These are phyloP conservation scores for Odiellus spinosus DNA, from an alignment of 2,888 invertebrate species.

Conservation along the genomic window DNA sequence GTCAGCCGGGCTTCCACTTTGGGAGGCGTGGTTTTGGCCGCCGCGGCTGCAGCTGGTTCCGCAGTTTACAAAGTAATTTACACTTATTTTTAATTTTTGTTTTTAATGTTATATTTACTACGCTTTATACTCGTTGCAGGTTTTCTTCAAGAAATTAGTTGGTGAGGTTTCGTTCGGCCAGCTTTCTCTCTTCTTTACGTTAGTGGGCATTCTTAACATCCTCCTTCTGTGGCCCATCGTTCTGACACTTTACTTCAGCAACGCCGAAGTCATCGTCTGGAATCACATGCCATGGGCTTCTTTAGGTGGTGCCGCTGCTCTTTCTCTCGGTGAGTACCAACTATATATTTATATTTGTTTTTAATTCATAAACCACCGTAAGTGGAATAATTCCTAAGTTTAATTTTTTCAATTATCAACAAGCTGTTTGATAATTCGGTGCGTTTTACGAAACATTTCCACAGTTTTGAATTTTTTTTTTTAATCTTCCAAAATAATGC, in stretches of 20 bases:
- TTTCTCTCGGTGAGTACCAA: conserved; percentile 2
- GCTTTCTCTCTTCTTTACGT: conserved; percentile 80
- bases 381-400: too few relatives aligned
- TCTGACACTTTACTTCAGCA: conserved; percentile 50
- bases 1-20: conserved; percentile 69
- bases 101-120: background rate
- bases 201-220: conserved; percentile 74
- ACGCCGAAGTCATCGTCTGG: conserved; percentile 66
- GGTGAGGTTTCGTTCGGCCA: conserved; percentile 84
- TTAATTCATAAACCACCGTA: too few relatives aligned
- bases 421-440: too few relatives aligned
- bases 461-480: too few relatives aligned
- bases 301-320: conserved; percentile 47
- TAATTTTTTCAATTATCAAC: too few relatives aligned
- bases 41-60: conserved; percentile 76
- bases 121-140: conserved; percentile 38
- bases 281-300: conserved; percentile 74
- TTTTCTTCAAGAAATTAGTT: conserved; percentile 82
- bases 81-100: background rate
- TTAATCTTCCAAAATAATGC: too few relatives aligned
- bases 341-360: too few relatives aligned
- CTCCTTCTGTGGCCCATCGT: conserved; percentile 81
- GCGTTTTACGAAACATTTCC: too few relatives aligned
- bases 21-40: conserved; percentile 73
- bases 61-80: conserved; percentile 72